These are phyloP conservation scores for Myoxocephalus aenaeus DNA, from an alignment of 2,797 vertebrate species.

Conservation along the genomic window DNA sequence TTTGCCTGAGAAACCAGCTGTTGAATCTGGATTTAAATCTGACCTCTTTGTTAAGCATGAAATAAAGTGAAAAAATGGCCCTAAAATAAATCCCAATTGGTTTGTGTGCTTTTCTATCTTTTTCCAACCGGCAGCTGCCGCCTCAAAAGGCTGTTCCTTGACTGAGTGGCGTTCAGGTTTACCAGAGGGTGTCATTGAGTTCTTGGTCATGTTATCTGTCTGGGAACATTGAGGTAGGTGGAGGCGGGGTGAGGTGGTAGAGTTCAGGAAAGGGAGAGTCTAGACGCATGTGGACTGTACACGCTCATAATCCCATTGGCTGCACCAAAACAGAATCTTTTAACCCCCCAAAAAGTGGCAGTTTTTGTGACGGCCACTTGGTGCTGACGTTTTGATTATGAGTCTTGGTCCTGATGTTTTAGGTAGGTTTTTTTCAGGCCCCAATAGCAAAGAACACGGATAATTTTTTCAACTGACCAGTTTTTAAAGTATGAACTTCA, in stretches of 20 bases:
- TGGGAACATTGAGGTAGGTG: conserved; percentile 1
- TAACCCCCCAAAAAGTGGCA: not conserved
- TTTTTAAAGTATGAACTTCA: not conserved
- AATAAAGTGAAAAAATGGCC: not conserved
- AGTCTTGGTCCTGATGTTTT: not conserved
- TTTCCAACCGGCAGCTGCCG: conserved; percentile 2
- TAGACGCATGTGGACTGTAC: not conserved
- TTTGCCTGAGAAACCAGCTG: not conserved
- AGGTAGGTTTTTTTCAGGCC: not conserved
- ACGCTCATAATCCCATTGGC: not conserved
- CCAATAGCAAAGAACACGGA: not conserved
- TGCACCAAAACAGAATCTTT: not conserved
- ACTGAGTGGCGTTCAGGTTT: not conserved
- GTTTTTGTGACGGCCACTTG: not conserved
- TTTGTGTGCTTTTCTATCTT: conserved; percentile 1
- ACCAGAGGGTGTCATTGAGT: conserved; percentile 29
- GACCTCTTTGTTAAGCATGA: not conserved
- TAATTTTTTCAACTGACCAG: not conserved
- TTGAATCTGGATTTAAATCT: not conserved
- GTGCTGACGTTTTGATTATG: not conserved
- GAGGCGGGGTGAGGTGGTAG: conserved; percentile 7
- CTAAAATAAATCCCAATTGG: not conserved
- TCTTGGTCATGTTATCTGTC: conserved; percentile 11
- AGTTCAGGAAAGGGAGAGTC: conserved; percentile 9
- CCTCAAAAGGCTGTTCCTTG: not conserved